Evolutionary conservation across 2,113 vertebrate genomes (phyloP).

Genomic region (Pterocles gutturalis): DNA sequence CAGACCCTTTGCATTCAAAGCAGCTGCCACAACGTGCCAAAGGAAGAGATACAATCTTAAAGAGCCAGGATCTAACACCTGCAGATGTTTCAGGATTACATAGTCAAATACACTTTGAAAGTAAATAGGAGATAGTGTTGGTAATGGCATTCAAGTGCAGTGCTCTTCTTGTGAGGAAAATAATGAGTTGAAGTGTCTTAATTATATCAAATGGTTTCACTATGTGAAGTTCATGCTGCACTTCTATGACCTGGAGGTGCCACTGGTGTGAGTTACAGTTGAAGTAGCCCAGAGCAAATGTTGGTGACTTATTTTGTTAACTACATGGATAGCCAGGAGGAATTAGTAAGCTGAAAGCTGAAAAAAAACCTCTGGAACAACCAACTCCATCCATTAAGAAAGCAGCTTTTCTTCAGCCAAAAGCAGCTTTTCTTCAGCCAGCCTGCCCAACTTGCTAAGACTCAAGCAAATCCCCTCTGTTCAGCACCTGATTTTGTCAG

Average conservation of each 20-base stretch:
- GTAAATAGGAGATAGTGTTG: background rate
- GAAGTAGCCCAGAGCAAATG: background rate
- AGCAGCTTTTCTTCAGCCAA: background rate
- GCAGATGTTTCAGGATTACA: background rate
- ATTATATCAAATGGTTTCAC: background rate
- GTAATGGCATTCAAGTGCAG: background rate
- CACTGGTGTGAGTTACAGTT: background rate
- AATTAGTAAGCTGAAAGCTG: background rate
- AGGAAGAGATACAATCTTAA: background rate
- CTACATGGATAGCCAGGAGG: background rate
- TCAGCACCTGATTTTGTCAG: background rate
- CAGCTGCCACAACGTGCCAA: background rate
- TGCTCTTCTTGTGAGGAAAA: background rate
- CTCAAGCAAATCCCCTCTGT: background rate
- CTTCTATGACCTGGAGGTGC: background rate
- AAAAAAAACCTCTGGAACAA: background rate
- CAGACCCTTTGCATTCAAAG: background rate
- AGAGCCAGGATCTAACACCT: background rate
- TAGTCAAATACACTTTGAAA: background rate
- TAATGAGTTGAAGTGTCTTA: no score
- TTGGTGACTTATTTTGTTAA: background rate
- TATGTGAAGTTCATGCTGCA: background rate
- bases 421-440: background rate
- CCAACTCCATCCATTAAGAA: background rate
- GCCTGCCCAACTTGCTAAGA: background rate